Percentiles rank a stretch among this genome's conserved stretches.
These are phyloP conservation scores for Condylura cristata DNA, from an alignment of 2,113 vertebrate genomes.

Conservation along the genomic window DNA sequence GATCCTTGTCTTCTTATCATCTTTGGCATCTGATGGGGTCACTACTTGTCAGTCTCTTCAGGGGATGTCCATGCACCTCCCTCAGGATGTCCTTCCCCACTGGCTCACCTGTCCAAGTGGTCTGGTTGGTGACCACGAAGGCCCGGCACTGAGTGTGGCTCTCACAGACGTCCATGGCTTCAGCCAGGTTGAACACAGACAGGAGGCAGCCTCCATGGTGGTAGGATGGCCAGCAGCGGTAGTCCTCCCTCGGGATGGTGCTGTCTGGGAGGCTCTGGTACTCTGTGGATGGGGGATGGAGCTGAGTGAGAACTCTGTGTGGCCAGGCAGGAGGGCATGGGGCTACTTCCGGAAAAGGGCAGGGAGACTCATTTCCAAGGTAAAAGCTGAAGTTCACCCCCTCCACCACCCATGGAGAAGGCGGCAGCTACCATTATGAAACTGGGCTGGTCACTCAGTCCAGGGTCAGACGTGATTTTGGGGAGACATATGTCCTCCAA, in stretches of 20 bases:
- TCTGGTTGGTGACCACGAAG: slow-evolving; percentile 92
- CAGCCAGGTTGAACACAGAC: slow-evolving; percentile 87
- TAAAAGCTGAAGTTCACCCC: background rate
- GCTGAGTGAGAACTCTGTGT: background rate
- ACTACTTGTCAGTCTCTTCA: background rate
- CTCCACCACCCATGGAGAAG: background rate
- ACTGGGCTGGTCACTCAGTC: background rate
- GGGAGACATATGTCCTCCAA: background rate
- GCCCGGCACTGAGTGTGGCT: slow-evolving; percentile 91
- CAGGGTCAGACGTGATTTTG: background rate
- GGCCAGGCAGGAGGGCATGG: background rate
- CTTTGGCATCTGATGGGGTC: background rate
- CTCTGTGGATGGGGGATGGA: slow-evolving; percentile 79
- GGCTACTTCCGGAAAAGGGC: background rate
- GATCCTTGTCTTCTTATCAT: background rate
- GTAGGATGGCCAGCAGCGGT: slow-evolving; percentile 94
- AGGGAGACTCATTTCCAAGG: background rate
- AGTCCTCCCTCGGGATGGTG: slow-evolving; percentile 88
- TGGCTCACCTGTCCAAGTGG: slow-evolving; percentile 92
- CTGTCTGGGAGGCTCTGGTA: slow-evolving; percentile 86
- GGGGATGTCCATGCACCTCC: background rate
- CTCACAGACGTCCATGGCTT: slow-evolving; percentile 91
- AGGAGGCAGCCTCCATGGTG: slow-evolving; percentile 92
- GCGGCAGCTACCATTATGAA: background rate
- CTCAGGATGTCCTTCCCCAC: background rate